Base-by-base conservation (phyloP, 2,888 invertebrate genomes). In the Lasioglossum vierecki region DNA sequence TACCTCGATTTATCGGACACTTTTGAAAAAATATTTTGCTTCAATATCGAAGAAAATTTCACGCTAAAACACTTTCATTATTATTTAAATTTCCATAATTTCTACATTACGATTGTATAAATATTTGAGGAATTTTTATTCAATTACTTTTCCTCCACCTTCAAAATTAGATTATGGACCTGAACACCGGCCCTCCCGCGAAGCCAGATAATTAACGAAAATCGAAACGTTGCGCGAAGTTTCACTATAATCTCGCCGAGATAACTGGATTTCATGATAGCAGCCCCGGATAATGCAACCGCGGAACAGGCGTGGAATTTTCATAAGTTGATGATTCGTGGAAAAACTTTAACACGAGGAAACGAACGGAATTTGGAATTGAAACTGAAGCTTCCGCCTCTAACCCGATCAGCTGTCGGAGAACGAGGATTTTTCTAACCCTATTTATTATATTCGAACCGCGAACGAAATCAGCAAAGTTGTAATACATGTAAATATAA, bases 181-280 rank as follows among this genome's bases (percentile, higher is more conserved):
- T 70, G 70, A 30, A 70, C 18, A 13, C 41, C 9, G 63, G 0
- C 15, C 4, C 22, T 11, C 18, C 2, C 18, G 46, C 18, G 41
- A 26, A 8, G 26, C 41, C 22, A n/a, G n/a, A 15, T 78, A 82
- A 78, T 82, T 82, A 78, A 63, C n/a, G 68, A 68, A 82, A 73
- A 78, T 73, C 73, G 53, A 73, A 78, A 53, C 30, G 60, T 72
- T 77, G 30, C 41, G 11, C 15, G n/a, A 13, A 44, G 26, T 73
- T 78, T 57, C 72, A 15, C 30, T 26, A 15, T 73, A 73, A 78
- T 82, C 44, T 18, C 6, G 35, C n/a, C 11, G 18, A 49, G 72
- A 68, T 49, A 73, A 78, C 53, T 44, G 18, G 53, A 78, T 57
- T 81, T 53, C 39, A 4, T 11, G 18, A 15, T 26, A n/a, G 13